Conservation (phyloP, 1,140 invertebrate species). For the Ceratina japonica region DNA sequence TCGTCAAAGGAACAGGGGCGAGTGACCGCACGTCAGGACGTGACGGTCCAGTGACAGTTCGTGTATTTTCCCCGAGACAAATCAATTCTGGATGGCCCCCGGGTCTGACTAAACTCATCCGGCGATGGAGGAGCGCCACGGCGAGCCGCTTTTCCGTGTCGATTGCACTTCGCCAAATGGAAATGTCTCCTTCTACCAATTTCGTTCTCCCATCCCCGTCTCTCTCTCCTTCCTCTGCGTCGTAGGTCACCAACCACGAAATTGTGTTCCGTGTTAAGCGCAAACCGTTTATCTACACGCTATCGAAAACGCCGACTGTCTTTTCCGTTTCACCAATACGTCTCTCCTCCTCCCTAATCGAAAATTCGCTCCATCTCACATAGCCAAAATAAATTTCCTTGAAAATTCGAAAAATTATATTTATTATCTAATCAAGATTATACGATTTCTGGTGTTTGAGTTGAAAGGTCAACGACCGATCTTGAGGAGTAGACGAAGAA, state of each 20-base stretch:
- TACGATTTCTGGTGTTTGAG: too few species aligned
- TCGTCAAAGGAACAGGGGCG: too few species aligned
- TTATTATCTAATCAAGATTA: too few species aligned
- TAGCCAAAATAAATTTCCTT: background rate
- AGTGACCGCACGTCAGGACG: background rate
- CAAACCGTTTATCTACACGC: conserved; percentile 34
- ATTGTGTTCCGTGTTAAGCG: conserved; percentile 11
- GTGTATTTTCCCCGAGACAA: conserved; percentile 54
- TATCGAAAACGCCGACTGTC: conserved; percentile 17
- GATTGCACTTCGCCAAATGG: conserved; percentile 53
- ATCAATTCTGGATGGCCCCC: conserved; percentile 52
- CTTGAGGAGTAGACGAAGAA: too few species aligned
- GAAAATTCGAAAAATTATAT: background rate
- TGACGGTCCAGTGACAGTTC: conserved; percentile 29
- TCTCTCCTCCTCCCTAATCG: background rate
- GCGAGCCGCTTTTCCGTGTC: conserved; percentile 50
- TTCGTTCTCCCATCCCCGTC: background rate
- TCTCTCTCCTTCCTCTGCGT: background rate
- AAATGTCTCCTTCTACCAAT: conserved; percentile 47
- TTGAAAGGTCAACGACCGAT: too few species aligned
- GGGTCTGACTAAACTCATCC: conserved; percentile 43
- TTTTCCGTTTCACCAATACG: background rate
- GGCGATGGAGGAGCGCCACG: conserved; percentile 51
- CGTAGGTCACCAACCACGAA: conserved; percentile 46
- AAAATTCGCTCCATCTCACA: background rate